Conservation (phyloP, 2,113 vertebrate species). For the Polyodon spathula region DNA sequence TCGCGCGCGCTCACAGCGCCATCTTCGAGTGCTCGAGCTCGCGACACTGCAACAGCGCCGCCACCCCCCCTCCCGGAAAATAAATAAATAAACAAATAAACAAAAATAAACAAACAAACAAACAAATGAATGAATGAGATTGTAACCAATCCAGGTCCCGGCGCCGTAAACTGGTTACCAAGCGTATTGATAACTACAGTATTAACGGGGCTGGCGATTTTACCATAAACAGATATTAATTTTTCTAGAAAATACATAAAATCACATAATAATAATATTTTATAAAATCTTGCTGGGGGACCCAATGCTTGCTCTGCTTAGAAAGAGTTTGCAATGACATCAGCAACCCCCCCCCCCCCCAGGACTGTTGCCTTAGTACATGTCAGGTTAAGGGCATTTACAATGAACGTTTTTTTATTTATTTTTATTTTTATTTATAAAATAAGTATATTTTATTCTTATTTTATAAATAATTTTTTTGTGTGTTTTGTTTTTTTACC, state of each 20-base stretch:
- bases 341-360: neutral
- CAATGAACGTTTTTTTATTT: neutral
- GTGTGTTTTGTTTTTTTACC: no score
- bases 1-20: conserved; percentile 49
- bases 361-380: no score
- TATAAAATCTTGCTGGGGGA: neutral
- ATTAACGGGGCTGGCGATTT: neutral
- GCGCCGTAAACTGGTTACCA: neutral
- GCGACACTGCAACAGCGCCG: conserved; percentile 30
- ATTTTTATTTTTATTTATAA: no score
- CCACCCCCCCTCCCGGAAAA: no score
- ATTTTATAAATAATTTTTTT: no score
- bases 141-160: neutral
- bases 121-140: no score
- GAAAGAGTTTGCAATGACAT: neutral
- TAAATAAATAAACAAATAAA: neutral
- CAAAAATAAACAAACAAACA: neutral
- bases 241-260: no score
- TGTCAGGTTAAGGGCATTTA: no score
- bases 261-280: neutral
- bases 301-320: neutral
- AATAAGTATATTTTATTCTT: no score
- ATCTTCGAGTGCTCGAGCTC: conserved; percentile 39
- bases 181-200: neutral
- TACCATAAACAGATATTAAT: no score